A percentile compares a stretch with the other conserved stretches of the same genome.
These are phyloP conservation scores for Argyrosomus regius DNA, from an alignment of 2,797 vertebrate genomes.

Conservation along the genomic window DNA sequence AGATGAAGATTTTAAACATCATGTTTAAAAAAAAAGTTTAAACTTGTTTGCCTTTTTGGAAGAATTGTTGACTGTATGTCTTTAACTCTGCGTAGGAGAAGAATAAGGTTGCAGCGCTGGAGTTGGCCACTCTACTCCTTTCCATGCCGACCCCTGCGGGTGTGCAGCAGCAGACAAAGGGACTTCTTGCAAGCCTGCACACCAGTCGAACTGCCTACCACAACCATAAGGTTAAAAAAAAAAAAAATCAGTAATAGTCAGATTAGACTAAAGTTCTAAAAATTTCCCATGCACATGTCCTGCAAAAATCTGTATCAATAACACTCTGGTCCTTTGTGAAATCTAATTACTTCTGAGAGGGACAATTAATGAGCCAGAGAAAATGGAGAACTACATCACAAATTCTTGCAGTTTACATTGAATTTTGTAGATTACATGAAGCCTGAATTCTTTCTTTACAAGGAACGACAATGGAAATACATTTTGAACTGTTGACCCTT, in stretches of 20 bases:
- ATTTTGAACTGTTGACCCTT: neutral
- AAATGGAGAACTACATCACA: neutral
- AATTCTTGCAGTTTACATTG: neutral
- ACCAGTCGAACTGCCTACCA: slow-evolving; percentile 97
- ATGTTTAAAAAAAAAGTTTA: neutral
- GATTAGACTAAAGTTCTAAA: neutral
- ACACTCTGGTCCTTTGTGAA: too few relatives aligned
- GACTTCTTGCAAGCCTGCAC: slow-evolving; percentile 97
- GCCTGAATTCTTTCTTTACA: neutral
- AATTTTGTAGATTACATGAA: neutral
- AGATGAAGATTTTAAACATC: too few relatives aligned
- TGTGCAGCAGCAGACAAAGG: slow-evolving; percentile 98
- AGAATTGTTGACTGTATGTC: slow-evolving; percentile 16
- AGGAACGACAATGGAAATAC: neutral
- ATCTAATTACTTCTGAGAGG: too few relatives aligned
- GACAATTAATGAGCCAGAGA: neutral
- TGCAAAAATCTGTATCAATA: neutral
- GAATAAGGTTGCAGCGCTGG: slow-evolving; percentile 93
- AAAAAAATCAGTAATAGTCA: neutral
- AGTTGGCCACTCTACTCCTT: slow-evolving; percentile 94
- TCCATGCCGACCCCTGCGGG: slow-evolving; percentile 97
- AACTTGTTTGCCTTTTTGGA: neutral
- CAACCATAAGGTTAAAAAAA: slow-evolving; percentile 94
- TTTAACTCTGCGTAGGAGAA: slow-evolving; percentile 88
- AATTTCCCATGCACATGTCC: neutral